Evolutionary conservation across 2,797 vertebrate genomes (phyloP).

Genomic region (Sebastes paucispinis): DNA sequence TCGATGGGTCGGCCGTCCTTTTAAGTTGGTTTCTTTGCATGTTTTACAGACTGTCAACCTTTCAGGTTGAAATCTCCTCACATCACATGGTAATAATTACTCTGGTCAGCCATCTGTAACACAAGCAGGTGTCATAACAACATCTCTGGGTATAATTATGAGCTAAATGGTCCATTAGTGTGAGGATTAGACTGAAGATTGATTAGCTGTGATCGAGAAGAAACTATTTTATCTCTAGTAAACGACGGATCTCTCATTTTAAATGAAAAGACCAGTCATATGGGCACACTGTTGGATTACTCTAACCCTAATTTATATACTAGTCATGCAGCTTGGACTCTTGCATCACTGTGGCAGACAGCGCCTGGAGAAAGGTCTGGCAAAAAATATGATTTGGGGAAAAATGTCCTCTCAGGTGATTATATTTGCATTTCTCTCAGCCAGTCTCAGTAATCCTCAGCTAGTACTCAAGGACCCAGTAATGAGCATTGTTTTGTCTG

Average conservation of each 20-base stretch:
- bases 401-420: slow-evolving; percentile 30
- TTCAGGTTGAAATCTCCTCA: not conserved
- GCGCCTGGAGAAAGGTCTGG: slow-evolving; percentile 21
- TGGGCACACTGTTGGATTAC: not conserved
- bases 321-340: slow-evolving; percentile 14
- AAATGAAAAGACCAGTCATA: not conserved
- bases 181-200: not conserved
- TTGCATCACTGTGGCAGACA: slow-evolving; percentile 24
- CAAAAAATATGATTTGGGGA: slow-evolving; percentile 5
- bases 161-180: not conserved
- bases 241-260: not conserved
- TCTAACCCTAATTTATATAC: slow-evolving; percentile 15
- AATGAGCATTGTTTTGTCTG: slow-evolving; percentile 20
- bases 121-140: not conserved
- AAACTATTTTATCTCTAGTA: not conserved
- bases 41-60: not conserved
- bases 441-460: slow-evolving; percentile 1
- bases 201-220: not conserved
- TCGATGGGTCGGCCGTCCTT: not conserved
- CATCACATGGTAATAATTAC: not conserved
- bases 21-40: not conserved
- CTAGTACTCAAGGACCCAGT: not conserved
- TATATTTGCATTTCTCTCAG: slow-evolving; percentile 40
- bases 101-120: not conserved
- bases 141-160: not conserved